Conservation (phyloP, 2,113 vertebrate genomes). For the Alethe diademata region DNA sequence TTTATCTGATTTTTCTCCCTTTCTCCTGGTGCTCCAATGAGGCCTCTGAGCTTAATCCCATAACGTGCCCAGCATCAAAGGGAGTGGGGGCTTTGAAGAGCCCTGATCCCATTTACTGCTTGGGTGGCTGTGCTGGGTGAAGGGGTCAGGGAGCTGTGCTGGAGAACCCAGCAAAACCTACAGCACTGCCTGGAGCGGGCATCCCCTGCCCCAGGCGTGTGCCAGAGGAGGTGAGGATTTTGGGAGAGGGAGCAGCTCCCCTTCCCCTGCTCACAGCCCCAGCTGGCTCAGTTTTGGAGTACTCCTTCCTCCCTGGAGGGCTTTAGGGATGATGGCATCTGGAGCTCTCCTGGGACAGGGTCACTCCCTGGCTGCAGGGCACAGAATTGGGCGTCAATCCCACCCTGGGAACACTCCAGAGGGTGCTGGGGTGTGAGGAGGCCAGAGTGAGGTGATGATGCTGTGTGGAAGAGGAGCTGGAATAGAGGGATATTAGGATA, state of each 20-base stretch:
- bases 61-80: background rate
- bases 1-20: background rate
- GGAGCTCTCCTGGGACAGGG: background rate
- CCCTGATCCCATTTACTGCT: conserved; percentile 35
- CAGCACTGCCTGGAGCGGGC: background rate
- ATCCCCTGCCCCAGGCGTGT: background rate
- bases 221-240: background rate
- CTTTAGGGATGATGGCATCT: background rate
- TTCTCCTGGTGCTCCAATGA: background rate
- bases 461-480: background rate
- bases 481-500: fast-evolving
- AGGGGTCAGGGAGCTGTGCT: background rate
- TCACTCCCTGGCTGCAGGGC: background rate
- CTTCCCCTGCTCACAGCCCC: background rate
- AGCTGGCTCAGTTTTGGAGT: background rate
- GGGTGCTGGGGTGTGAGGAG: background rate
- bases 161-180: fast-evolving
- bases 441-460: background rate
- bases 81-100: conserved; percentile 1
- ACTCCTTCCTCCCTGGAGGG: background rate
- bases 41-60: background rate
- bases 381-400: fast-evolving
- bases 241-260: background rate
- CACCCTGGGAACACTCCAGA: background rate
- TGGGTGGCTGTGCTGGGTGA: background rate